Percentiles rank a stretch among this genome's conserved stretches.
phyloP scores from a whole-genome alignment of 2,888 invertebrate species.

The Apotomis betuletana region DNA sequence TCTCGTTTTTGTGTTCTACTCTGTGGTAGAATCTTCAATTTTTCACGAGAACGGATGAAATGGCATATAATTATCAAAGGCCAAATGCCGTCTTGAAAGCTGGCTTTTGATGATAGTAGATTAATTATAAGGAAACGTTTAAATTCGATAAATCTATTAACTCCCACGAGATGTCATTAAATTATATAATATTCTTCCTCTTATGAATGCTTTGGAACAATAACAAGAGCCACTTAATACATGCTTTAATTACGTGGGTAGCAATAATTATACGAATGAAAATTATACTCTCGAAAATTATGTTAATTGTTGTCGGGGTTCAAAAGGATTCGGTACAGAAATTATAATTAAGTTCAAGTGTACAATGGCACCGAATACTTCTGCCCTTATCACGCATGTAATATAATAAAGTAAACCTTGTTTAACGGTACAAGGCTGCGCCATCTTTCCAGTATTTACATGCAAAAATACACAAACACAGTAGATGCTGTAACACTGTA shows the following conservation, averaged over 20 bases:
- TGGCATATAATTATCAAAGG: too few relatives aligned
- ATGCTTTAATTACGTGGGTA: conserved; percentile 17
- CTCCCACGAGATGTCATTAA: too few relatives aligned
- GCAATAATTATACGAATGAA: conserved; percentile 17
- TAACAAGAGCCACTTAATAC: conserved; percentile 20
- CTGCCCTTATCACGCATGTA: conserved; percentile 20
- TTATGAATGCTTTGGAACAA: not conserved
- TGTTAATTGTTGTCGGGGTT: conserved; percentile 31
- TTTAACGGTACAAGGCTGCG: conserved; percentile 1
- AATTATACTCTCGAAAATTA: conserved; percentile 26
- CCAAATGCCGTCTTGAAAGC: too few relatives aligned
- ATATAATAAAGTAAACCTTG: conserved; percentile 24
- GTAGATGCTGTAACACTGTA: not conserved
- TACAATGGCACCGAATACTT: conserved; percentile 27
- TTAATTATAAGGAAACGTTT: too few relatives aligned
- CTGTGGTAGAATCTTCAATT: too few relatives aligned
- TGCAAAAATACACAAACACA: not conserved
- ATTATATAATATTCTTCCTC: not conserved
- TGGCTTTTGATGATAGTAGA: too few relatives aligned
- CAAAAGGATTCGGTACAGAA: conserved; percentile 29
- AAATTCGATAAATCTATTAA: too few relatives aligned
- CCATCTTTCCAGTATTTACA: conserved; percentile 3
- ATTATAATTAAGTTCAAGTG: conserved; percentile 36
- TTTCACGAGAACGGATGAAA: too few relatives aligned
- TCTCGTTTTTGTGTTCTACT: too few relatives aligned